phyloP scores from a whole-genome alignment of 2,113 vertebrate genomes.

The Capreolus pygargus region DNA sequence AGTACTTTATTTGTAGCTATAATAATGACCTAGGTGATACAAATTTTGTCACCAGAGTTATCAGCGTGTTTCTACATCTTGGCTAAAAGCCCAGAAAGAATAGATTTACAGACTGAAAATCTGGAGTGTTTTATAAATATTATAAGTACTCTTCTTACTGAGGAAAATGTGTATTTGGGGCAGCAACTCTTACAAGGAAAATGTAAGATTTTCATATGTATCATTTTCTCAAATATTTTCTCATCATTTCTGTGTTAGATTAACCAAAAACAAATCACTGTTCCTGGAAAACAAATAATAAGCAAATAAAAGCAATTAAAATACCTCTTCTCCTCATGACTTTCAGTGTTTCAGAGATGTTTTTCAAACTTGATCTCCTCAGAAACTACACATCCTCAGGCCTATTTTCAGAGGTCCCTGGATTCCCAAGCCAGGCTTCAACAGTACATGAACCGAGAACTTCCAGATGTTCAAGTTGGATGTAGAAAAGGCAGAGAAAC shows the following conservation, averaged over 20 bases:
- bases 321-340: neutral
- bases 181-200: neutral
- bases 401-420: accelerated
- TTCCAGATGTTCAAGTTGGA: neutral
- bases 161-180: neutral
- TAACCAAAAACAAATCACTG: neutral
- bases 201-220: neutral
- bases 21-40: conserved; percentile 7
- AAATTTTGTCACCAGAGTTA: conserved; percentile 17
- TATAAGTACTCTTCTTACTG: neutral
- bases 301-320: neutral
- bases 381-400: neutral
- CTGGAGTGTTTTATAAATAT: conserved; percentile 47
- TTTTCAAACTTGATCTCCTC: neutral
- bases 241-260: neutral
- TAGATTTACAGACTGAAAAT: conserved; percentile 35
- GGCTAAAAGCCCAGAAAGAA: conserved; percentile 40
- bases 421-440: neutral
- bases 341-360: neutral
- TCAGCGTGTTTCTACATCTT: conserved; percentile 21
- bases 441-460: neutral
- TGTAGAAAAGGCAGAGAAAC: neutral
- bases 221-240: neutral
- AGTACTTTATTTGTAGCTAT: neutral
- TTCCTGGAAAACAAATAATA: neutral